Percentiles rank a stretch among this genome's conserved stretches.
Conservation (phyloP, 2,797 vertebrate species). For the Anguilla anguilla region DNA sequence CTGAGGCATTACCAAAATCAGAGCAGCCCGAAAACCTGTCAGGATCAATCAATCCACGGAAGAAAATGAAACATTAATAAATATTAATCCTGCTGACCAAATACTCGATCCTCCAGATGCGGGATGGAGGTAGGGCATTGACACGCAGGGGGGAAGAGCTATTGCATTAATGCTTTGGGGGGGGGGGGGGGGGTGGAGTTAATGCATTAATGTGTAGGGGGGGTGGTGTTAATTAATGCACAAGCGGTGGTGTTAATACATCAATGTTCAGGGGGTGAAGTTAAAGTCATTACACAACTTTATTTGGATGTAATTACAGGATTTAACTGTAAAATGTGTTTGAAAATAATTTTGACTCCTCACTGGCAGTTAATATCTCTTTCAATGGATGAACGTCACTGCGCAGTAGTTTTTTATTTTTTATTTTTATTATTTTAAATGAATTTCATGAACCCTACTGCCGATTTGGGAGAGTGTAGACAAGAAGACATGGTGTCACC, state of each 20-base stretch:
- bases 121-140: slow-evolving; percentile 57
- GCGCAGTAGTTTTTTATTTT: slow-evolving; percentile 51
- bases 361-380: slow-evolving; percentile 51
- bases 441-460: no score
- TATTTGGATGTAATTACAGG: no score
- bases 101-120: slow-evolving; percentile 55
- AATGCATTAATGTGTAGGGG: slow-evolving; percentile 54
- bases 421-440: no score
- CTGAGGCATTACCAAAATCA: slow-evolving; percentile 67
- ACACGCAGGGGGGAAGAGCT: slow-evolving; percentile 27
- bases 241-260: background rate
- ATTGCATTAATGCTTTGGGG: background rate
- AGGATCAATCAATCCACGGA: slow-evolving; percentile 59
- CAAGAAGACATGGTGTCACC: no score
- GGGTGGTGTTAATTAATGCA: background rate
- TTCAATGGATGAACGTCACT: slow-evolving; percentile 58
- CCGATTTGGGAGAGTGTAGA: no score
- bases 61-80: background rate
- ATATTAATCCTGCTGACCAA: slow-evolving; percentile 59
- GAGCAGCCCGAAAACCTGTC: slow-evolving; percentile 66
- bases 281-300: no score
- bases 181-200: slow-evolving; percentile 40
- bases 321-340: slow-evolving; percentile 31
- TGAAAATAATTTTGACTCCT: slow-evolving; percentile 57
- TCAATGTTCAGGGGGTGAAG: background rate